Base-by-base conservation (phyloP, 2,888 invertebrate species). In the Seladonia tumulorum region DNA sequence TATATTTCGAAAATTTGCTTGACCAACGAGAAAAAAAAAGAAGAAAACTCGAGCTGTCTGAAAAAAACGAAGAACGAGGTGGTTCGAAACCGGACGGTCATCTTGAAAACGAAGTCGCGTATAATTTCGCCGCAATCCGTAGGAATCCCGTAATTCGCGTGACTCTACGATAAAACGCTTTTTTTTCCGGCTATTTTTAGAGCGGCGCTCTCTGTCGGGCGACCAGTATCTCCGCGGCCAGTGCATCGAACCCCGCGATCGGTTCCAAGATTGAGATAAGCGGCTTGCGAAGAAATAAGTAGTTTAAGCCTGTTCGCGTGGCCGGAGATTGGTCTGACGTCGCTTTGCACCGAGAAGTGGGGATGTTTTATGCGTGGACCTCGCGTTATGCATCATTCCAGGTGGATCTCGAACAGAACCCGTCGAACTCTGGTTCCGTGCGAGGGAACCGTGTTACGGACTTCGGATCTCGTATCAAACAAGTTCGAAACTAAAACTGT, bases 301-400 rank as follows among this genome's bases (percentile, higher is more conserved):
- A 90, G 88, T 90, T 89, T 90, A 88, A 90, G 90, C 86, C 87
- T 86, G 91, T 92, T 91, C 90, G 92, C 92, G 91, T 90, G 90
- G 92, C 88, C 82, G 88, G 86, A 90, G 89, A 87, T 89, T 88
- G 89, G 89, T 77, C 88, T 87, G 89, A 82, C 90, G 90, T 89
- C 83, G 90, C 73, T 79, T 72, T 66, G 71, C 82, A 90, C 71
- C 77, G 70, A 84, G 85, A 82, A 82, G 89, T 88, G 90, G 90
- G 89, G 90, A 90, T 85, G 82, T 90, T 90, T 90, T 86, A 90
- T 89, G 87, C 88, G 74, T 79, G 87, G 85, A 75, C 77, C 84
- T 53, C 71, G 85, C 85, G 88, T 89, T 87, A 79, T 90, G 87
- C 86, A 85, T 90, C 89, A 84, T 84, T 82, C 85, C 90, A 90